A percentile compares a stretch with the other conserved stretches of the same genome.
These are phyloP conservation scores for Tragelaphus imberbis DNA, from an alignment of 2,113 vertebrate genomes.

Conservation along the genomic window DNA sequence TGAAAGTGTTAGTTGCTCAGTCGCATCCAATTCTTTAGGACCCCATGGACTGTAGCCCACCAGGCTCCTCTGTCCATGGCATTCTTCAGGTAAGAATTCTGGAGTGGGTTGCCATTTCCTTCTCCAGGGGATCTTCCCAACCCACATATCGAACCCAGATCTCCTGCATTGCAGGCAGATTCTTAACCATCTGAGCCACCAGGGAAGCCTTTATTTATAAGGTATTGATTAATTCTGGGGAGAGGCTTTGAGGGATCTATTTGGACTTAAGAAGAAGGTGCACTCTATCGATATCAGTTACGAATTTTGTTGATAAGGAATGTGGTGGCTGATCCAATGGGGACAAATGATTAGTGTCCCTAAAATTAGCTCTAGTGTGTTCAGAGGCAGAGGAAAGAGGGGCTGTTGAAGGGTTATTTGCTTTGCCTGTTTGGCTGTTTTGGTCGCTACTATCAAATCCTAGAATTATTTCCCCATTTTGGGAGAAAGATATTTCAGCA, in stretches of 20 bases:
- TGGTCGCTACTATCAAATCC: neutral
- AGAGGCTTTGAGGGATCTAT: neutral
- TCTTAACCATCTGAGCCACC: neutral
- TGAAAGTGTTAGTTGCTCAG: neutral
- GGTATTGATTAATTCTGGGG: neutral
- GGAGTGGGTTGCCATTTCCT: neutral
- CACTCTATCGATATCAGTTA: neutral
- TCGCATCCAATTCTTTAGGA: neutral
- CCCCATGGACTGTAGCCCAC: neutral
- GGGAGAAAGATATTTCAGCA: neutral
- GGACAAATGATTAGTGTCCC: neutral
- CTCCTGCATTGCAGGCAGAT: neutral
- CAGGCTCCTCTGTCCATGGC: neutral
- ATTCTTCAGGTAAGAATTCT: neutral
- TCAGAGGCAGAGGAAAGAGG: neutral
- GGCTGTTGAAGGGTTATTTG: neutral
- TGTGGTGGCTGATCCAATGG: neutral
- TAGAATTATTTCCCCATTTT: neutral
- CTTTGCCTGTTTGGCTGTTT: neutral
- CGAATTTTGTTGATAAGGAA: neutral
- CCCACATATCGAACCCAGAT: neutral
- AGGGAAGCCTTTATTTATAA: neutral
- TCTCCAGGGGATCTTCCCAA: neutral
- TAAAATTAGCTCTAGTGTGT: neutral
- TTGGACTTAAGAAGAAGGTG: neutral